A percentile compares a stretch with the other conserved stretches of the same genome.
These are phyloP conservation scores for Pelobates cultripes DNA, from an alignment of 2,797 vertebrate genomes.

Conservation along the genomic window DNA sequence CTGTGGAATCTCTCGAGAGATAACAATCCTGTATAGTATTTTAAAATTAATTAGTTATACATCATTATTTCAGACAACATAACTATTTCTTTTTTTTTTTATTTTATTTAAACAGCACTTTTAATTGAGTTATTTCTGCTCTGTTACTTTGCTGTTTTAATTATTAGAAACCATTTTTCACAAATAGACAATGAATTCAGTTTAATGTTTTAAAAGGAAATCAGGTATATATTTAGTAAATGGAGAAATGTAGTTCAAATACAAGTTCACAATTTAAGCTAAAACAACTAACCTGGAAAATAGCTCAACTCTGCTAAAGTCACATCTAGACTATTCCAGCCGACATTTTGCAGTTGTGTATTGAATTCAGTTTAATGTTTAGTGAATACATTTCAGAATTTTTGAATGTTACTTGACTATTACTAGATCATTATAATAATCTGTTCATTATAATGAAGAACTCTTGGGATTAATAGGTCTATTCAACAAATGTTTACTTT, in stretches of 20 bases:
- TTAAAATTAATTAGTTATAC: constrained; percentile 56
- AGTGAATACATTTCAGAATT: too few species aligned
- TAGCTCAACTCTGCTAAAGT: too few species aligned
- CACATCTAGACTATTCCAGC: too few species aligned
- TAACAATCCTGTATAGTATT: constrained; percentile 53
- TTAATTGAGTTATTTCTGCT: constrained; percentile 16
- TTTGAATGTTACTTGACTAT: constrained; percentile 20
- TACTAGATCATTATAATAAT: constrained; percentile 39
- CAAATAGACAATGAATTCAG: constrained; percentile 28
- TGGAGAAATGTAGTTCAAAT: too few species aligned
- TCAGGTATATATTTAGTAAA: too few species aligned
- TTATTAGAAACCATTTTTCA: constrained; percentile 37
- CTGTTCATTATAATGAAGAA: too few species aligned
- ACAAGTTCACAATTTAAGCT: too few species aligned
- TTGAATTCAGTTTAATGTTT: too few species aligned
- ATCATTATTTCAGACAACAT: constrained; percentile 55
- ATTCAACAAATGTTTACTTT: too few species aligned
- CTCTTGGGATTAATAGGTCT: too few species aligned
- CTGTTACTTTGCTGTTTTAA: constrained; percentile 37
- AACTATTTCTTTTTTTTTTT: constrained; percentile 35
- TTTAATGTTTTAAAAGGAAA: constrained; percentile 26
- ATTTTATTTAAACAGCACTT: constrained; percentile 12
- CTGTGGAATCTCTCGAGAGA: constrained; percentile 32
- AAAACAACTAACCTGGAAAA: too few species aligned
- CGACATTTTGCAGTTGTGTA: too few species aligned